These are phyloP conservation scores for Pseudococcus jackbeardsleyi DNA, from an alignment of 2,888 invertebrate species.

Conservation along the genomic window DNA sequence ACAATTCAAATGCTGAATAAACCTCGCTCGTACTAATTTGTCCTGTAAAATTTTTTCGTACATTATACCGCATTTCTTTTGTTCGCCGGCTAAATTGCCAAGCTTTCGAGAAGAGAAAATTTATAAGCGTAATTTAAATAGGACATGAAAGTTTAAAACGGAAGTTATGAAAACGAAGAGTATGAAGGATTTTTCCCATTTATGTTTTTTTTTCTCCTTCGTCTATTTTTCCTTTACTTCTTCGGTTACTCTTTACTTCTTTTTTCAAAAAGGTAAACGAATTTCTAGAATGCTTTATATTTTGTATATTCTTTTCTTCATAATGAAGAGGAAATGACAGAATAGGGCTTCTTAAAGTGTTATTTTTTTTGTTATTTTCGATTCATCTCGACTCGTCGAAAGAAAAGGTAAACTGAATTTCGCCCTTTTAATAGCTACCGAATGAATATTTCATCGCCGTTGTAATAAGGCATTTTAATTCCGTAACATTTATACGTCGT, in stretches of 20 bases:
- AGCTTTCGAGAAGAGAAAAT: slow-evolving; percentile 46
- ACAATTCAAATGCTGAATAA: slow-evolving; percentile 9
- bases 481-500: slow-evolving; percentile 7
- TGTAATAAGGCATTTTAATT: slow-evolving; percentile 16
- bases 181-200: slow-evolving; percentile 44
- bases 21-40: slow-evolving; percentile 32
- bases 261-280: slow-evolving; percentile 24
- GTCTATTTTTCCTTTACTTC: neutral
- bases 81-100: slow-evolving; percentile 30
- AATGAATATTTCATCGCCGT: slow-evolving; percentile 46
- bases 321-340: slow-evolving; percentile 50
- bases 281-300: slow-evolving; percentile 44
- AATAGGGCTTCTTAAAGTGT: slow-evolving; percentile 46
- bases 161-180: slow-evolving; percentile 47
- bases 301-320: slow-evolving; percentile 35
- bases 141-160: slow-evolving; percentile 54
- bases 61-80: slow-evolving; percentile 49
- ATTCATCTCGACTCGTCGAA: slow-evolving; percentile 6
- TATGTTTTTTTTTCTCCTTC: slow-evolving; percentile 4
- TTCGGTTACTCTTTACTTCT: neutral
- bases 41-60: slow-evolving; percentile 40
- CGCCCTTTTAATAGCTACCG: slow-evolving; percentile 14
- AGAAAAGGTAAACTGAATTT: slow-evolving; percentile 44
- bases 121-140: slow-evolving; percentile 57
- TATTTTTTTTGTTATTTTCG: slow-evolving; percentile 24